Evolutionary conservation across 2,797 vertebrate species (phyloP).

Genomic region (Forpus xanthops): DNA sequence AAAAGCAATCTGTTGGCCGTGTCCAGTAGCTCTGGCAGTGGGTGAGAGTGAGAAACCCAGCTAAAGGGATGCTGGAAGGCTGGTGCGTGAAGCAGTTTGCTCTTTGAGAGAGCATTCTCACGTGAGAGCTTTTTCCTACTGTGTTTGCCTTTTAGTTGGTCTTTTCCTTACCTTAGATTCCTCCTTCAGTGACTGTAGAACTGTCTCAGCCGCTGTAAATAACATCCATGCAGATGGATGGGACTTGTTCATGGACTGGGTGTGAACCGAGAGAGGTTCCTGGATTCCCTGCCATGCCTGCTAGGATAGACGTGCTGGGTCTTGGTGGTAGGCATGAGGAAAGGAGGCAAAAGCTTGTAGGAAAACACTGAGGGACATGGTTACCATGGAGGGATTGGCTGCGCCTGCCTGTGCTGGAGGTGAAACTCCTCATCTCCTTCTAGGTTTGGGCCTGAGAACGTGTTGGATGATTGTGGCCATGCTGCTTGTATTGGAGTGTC

Average conservation of each 20-base stretch:
- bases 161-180: constrained; percentile 37
- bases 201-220: neutral
- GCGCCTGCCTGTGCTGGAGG: neutral
- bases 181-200: neutral
- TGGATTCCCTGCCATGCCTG: constrained; percentile 6
- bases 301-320: neutral
- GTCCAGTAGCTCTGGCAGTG: constrained; percentile 43
- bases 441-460: neutral
- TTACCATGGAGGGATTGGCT: neutral
- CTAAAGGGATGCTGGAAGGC: neutral
- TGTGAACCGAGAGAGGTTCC: neutral
- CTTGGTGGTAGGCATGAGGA: neutral
- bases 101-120: constrained; percentile 30
- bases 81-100: neutral
- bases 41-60: neutral
- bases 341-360: neutral
- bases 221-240: neutral
- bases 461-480: neutral
- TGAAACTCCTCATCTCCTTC: neutral
- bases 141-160: constrained; percentile 26
- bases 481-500: neutral
- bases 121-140: constrained; percentile 1
- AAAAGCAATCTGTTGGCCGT: constrained; percentile 32
- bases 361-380: neutral
- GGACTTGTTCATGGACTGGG: neutral